Conservation (phyloP, 2,888 invertebrate species). For the Tenthredo amoena region DNA sequence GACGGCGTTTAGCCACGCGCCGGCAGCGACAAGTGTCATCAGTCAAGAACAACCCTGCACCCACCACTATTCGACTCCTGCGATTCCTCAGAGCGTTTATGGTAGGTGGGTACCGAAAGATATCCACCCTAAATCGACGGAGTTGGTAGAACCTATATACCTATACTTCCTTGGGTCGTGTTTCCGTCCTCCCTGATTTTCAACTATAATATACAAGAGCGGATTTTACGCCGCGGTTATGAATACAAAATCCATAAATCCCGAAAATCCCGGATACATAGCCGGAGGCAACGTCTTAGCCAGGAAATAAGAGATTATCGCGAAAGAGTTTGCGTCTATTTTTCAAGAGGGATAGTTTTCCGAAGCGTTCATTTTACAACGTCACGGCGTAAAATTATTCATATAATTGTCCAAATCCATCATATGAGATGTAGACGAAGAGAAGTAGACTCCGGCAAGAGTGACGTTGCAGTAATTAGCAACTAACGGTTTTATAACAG, state of each 20-base stretch:
- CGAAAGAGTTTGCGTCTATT: neutral
- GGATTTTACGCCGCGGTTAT: constrained; percentile 37
- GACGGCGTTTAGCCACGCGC: constrained; percentile 67
- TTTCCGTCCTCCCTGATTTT: constrained; percentile 4
- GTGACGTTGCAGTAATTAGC: constrained; percentile 41
- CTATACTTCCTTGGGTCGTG: neutral
- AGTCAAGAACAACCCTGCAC: constrained; percentile 61
- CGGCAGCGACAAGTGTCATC: constrained; percentile 71
- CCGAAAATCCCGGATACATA: constrained; percentile 11
- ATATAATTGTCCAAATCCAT: constrained; percentile 14
- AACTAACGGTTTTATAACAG: neutral
- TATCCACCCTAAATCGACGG: constrained; percentile 21
- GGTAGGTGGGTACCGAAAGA: neutral
- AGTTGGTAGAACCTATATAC: neutral
- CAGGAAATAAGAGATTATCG: constrained; percentile 10
- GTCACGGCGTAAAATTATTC: neutral
- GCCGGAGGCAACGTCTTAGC: constrained; percentile 28
- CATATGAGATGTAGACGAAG: constrained; percentile 1
- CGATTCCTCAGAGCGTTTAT: constrained; percentile 32
- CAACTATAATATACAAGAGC: constrained; percentile 35
- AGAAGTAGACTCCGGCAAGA: neutral
- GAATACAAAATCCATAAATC: constrained; percentile 42
- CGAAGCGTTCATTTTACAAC: neutral
- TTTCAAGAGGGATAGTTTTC: neutral
- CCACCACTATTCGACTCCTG: constrained; percentile 14